Evolutionary conservation across 2,797 vertebrate species (phyloP).

Genomic region (Centroberyx gerrardi): DNA sequence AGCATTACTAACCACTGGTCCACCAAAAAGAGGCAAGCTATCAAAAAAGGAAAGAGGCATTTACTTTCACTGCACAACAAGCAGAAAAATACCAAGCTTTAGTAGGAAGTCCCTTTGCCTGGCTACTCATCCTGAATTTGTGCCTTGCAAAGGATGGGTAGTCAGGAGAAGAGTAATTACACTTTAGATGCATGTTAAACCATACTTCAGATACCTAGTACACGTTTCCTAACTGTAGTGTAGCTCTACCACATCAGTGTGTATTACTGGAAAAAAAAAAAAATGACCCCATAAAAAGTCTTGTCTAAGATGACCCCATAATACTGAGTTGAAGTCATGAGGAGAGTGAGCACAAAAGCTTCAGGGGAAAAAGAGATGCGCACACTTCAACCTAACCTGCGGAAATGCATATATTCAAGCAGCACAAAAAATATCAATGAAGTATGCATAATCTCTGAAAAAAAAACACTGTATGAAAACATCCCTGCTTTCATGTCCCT

Average conservation of each 20-base stretch:
- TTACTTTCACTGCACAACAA: conserved; percentile 83
- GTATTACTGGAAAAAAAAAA: conserved; percentile 64
- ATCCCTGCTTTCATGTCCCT: conserved; percentile 99
- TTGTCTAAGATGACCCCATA: conserved; percentile 69
- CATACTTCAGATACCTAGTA: conserved; percentile 76
- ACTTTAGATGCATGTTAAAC: conserved; percentile 76
- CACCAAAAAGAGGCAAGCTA: conserved; percentile 71
- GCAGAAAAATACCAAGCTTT: conserved; percentile 78
- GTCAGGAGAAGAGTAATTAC: conserved; percentile 70
- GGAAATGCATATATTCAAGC: conserved; percentile 97
- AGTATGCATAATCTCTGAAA: conserved; percentile 96
- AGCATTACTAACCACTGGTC: conserved; percentile 81
- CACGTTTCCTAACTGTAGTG: conserved; percentile 75
- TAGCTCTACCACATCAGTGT: conserved; percentile 78
- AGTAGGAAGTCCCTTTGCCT: conserved; percentile 72
- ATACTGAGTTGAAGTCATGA: conserved; percentile 73
- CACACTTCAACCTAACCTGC: conserved; percentile 81
- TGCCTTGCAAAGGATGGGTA: conserved; percentile 70
- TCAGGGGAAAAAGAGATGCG: conserved; percentile 83
- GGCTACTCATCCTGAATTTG: conserved; percentile 65
- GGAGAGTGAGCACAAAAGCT: conserved; percentile 60
- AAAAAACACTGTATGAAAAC: conserved; percentile 94
- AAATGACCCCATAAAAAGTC: conserved; percentile 64
- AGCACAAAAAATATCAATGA: conserved; percentile 95
- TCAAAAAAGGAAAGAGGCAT: conserved; percentile 69